Evolutionary conservation across 2,113 vertebrate species (phyloP).

Genomic region (Pituophis catenifer): DNA sequence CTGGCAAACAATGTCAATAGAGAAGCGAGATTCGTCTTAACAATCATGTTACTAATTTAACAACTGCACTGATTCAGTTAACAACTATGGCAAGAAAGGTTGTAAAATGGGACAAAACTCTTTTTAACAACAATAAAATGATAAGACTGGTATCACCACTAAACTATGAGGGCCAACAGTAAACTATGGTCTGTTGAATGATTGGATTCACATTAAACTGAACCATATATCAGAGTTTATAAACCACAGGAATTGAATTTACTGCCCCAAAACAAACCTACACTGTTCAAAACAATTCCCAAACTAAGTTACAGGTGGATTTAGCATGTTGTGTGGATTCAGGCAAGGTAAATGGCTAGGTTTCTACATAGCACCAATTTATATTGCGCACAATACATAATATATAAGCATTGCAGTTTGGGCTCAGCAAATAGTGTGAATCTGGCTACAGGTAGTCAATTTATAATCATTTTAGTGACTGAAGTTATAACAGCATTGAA

Average conservation of each 20-base stretch:
- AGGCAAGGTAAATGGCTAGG: background rate
- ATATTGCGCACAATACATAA: background rate
- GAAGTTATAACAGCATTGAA: background rate
- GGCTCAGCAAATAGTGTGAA: background rate
- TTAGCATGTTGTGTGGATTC: background rate
- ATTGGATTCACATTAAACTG: background rate
- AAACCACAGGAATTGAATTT: background rate
- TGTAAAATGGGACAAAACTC: background rate
- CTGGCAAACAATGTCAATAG: too few relatives aligned
- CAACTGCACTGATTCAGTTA: background rate
- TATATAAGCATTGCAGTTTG: background rate
- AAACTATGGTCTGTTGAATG: background rate
- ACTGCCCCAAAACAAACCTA: background rate
- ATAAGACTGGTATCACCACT: background rate
- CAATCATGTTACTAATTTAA: too few relatives aligned
- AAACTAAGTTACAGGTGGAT: background rate
- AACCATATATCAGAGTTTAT: background rate
- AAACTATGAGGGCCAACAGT: background rate
- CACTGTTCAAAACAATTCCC: background rate
- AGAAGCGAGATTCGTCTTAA: too few relatives aligned
- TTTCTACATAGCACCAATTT: background rate
- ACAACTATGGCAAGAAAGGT: background rate
- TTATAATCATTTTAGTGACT: background rate
- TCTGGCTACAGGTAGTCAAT: background rate
- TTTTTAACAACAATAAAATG: background rate